Evolutionary conservation across 2,797 vertebrate species (phyloP).

Genomic region (Sitta carolinensis): DNA sequence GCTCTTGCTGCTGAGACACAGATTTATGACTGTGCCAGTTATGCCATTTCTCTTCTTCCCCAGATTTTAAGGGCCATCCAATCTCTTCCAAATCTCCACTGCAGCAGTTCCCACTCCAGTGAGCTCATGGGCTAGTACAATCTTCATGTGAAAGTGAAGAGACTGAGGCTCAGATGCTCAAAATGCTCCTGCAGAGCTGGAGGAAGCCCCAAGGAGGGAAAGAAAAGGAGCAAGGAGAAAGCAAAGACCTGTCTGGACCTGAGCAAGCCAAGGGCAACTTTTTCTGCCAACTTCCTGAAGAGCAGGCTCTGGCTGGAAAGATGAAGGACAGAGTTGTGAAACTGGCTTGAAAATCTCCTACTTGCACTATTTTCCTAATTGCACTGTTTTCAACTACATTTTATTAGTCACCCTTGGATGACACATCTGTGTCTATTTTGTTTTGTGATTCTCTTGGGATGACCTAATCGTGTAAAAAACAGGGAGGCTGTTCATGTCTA

Average conservation of each 20-base stretch:
- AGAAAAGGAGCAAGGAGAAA: background rate
- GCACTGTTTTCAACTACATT: constrained; percentile 22
- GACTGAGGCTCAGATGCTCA: background rate
- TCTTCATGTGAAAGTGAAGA: background rate
- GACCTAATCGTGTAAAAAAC: constrained; percentile 47
- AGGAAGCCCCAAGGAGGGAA: background rate
- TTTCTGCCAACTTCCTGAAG: background rate
- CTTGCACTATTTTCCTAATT: background rate
- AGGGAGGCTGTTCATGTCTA: constrained; percentile 37
- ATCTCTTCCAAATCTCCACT: background rate
- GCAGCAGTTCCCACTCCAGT: background rate
- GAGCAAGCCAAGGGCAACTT: background rate
- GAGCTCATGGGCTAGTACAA: background rate
- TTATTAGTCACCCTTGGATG: constrained; percentile 35
- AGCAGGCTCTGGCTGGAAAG: background rate
- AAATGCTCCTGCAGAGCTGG: background rate
- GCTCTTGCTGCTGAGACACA: background rate
- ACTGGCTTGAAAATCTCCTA: background rate
- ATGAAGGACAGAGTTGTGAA: background rate
- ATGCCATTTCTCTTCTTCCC: background rate
- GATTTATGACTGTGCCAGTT: background rate
- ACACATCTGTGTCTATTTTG: constrained; percentile 38
- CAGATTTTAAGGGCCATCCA: background rate
- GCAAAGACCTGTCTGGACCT: background rate
- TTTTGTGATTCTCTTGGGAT: constrained; percentile 37